Conservation (phyloP, 2,797 vertebrate genomes). For the Bovichtus variegatus region DNA sequence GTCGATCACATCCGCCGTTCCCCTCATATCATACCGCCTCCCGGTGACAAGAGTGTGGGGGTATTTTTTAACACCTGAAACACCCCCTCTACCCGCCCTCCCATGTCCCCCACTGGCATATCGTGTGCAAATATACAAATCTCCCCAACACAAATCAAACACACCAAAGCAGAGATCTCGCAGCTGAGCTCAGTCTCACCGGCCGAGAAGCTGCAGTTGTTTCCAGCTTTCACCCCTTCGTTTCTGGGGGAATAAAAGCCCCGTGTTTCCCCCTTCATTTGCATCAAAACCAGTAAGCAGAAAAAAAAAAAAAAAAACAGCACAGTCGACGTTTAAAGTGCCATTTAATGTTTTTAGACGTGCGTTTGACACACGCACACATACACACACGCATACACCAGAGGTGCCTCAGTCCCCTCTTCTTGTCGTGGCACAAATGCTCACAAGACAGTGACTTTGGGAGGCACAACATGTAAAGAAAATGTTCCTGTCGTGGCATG, state of each 20-base stretch:
- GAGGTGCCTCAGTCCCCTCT: slow-evolving; percentile 44
- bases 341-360: slow-evolving; percentile 31
- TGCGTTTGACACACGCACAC: slow-evolving; percentile 40
- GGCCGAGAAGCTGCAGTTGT: slow-evolving; percentile 45
- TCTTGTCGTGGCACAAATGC: slow-evolving; percentile 58
- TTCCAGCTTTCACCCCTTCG: slow-evolving; percentile 33
- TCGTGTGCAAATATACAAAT: background rate
- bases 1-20: slow-evolving; percentile 35
- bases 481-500: slow-evolving; percentile 38
- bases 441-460: slow-evolving; percentile 67
- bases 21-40: slow-evolving; percentile 30
- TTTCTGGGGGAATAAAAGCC: background rate
- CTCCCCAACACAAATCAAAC: background rate
- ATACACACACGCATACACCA: slow-evolving; percentile 5
- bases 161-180: slow-evolving; percentile 17
- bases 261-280: background rate
- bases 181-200: slow-evolving; percentile 30
- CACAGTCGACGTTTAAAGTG: slow-evolving; percentile 22
- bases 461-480: slow-evolving; percentile 38
- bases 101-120: background rate
- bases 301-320: background rate
- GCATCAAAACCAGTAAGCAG: slow-evolving; percentile 8
- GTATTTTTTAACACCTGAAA: slow-evolving; percentile 35
- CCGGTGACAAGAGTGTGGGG: slow-evolving; percentile 15
- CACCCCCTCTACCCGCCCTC: background rate